Conservation (phyloP, 2,797 vertebrate species). For the Hydrocynus forskahlii region DNA sequence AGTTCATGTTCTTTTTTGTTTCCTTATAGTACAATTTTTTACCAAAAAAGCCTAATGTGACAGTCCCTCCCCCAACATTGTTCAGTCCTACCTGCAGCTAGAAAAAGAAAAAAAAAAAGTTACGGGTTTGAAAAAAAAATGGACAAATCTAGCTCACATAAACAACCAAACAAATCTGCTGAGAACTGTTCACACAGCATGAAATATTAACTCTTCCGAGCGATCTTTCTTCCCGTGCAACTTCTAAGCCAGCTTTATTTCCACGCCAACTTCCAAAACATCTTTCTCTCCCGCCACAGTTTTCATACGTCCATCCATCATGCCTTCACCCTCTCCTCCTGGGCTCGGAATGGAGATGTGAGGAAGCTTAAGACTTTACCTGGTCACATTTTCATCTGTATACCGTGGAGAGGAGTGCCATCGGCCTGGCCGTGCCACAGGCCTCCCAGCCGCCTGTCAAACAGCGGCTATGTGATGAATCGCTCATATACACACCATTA, state of each 20-base stretch:
- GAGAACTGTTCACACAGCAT: not conserved
- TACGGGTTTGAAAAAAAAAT: not conserved
- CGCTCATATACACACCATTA: constrained; percentile 53
- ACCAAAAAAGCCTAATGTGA: too few relatives aligned
- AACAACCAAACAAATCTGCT: not conserved
- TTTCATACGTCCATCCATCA: constrained; percentile 20
- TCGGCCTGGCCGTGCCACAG: constrained; percentile 39
- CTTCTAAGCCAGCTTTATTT: constrained; percentile 14
- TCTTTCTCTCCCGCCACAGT: constrained; percentile 13
- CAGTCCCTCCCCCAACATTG: not conserved
- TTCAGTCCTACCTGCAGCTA: not conserved
- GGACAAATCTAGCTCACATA: not conserved
- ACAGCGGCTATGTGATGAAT: constrained; percentile 56
- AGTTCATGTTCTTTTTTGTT: too few relatives aligned
- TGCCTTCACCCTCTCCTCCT: not conserved
- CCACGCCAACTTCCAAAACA: not conserved
- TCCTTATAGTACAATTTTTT: too few relatives aligned
- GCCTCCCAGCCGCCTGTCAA: constrained; percentile 43
- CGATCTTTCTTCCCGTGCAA: constrained; percentile 18
- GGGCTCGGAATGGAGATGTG: not conserved
- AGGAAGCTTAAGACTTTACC: constrained; percentile 35
- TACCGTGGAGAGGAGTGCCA: constrained; percentile 47
- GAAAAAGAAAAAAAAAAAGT: not conserved
- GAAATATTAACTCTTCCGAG: not conserved
- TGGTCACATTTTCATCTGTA: constrained; percentile 56